Conservation (phyloP, 2,113 vertebrate species). For the Cololabis saira region DNA sequence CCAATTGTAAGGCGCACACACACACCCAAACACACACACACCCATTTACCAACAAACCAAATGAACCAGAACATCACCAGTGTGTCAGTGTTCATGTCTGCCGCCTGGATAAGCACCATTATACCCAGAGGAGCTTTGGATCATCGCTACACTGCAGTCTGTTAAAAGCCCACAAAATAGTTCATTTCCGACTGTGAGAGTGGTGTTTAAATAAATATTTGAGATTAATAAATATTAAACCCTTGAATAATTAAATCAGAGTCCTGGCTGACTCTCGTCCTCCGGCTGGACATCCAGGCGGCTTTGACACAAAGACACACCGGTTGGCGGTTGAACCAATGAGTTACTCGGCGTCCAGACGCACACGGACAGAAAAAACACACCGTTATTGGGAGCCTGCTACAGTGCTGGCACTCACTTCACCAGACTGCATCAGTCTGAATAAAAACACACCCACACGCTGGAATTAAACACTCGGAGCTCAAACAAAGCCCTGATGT, state of each 20-base stretch:
- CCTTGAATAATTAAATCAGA: not conserved
- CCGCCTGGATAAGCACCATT: conserved; percentile 48
- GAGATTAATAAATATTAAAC: not conserved
- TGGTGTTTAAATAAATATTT: conserved; percentile 12
- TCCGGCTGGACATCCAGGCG: conserved; percentile 21
- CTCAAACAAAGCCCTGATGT: conserved; percentile 53
- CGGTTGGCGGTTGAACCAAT: conserved; percentile 47
- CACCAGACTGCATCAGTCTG: conserved; percentile 60
- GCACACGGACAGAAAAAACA: conserved; percentile 45
- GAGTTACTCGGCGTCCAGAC: conserved; percentile 49
- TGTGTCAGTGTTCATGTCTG: conserved; percentile 72
- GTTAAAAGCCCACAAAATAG: conserved; percentile 24
- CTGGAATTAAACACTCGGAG: conserved; percentile 52
- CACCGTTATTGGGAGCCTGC: conserved; percentile 59
- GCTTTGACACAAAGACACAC: conserved; percentile 51
- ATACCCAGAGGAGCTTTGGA: conserved; percentile 53
- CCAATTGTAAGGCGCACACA: conserved; percentile 36
- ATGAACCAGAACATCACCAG: conserved; percentile 64
- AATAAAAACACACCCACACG: conserved; percentile 63
- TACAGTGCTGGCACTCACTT: conserved; percentile 69
- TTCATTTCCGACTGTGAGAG: conserved; percentile 7
- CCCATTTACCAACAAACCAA: conserved; percentile 67
- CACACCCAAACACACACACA: conserved; percentile 13
- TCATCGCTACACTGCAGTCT: conserved; percentile 23
- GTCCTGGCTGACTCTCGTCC: conserved; percentile 10